These are phyloP conservation scores for Australoheros facetus DNA, from an alignment of 2,797 vertebrate genomes.

Conservation along the genomic window DNA sequence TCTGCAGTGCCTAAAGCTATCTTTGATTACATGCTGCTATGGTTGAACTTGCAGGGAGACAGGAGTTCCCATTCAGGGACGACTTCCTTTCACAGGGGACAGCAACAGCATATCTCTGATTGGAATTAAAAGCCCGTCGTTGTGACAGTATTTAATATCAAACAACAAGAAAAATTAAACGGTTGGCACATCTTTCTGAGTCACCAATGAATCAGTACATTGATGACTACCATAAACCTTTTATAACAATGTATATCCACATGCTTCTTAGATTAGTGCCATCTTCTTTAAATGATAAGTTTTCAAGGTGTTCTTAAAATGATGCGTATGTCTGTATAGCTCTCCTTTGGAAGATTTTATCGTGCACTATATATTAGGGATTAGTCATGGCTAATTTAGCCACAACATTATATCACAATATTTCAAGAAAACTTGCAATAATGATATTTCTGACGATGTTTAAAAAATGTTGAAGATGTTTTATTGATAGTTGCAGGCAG, in stretches of 20 bases:
- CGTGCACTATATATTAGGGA: neutral
- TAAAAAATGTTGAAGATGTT: neutral
- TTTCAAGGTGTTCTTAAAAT: neutral
- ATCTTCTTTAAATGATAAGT: neutral
- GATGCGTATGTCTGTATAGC: neutral
- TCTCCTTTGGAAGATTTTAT: slow-evolving; percentile 13
- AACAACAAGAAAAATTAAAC: slow-evolving; percentile 44
- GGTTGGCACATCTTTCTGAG: slow-evolving; percentile 14
- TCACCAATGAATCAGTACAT: slow-evolving; percentile 25
- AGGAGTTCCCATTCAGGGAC: slow-evolving; percentile 67
- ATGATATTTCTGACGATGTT: neutral
- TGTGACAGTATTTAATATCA: slow-evolving; percentile 23
- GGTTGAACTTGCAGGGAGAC: slow-evolving; percentile 69
- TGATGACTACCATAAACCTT: slow-evolving; percentile 1
- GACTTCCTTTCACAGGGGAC: slow-evolving; percentile 41
- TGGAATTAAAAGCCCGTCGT: slow-evolving; percentile 51
- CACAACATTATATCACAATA: neutral
- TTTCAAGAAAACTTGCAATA: neutral
- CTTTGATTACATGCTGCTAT: slow-evolving; percentile 66
- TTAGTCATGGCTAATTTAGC: neutral
- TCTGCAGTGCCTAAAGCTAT: slow-evolving; percentile 66
- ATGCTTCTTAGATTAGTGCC: neutral
- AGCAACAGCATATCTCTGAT: slow-evolving; percentile 25
- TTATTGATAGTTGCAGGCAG: neutral
- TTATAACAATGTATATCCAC: slow-evolving; percentile 2